These are phyloP conservation scores for Plectus sambesii DNA, from an alignment of 1,140 invertebrate species.

Conservation along the genomic window DNA sequence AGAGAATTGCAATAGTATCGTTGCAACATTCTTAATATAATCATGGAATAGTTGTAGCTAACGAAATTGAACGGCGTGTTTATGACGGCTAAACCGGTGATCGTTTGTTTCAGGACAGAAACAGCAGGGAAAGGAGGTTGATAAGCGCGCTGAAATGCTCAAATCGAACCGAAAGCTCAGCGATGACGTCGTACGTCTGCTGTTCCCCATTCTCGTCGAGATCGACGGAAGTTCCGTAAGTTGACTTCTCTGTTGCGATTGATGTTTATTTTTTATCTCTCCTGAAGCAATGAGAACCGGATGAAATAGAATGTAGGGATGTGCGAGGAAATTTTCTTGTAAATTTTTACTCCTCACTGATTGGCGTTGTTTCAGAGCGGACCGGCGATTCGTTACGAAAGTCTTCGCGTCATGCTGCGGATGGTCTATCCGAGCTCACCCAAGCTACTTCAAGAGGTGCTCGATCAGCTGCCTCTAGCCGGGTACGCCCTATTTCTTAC, in stretches of 20 bases:
- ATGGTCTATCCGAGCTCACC: slow-evolving; percentile 30
- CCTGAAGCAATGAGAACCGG: too few relatives aligned
- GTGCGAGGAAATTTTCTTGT: too few relatives aligned
- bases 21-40: too few relatives aligned
- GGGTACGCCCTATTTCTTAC: too few relatives aligned
- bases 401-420: slow-evolving; percentile 32
- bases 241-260: slow-evolving; percentile 11
- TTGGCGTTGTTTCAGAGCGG: slow-evolving; percentile 12
- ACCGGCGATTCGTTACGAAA: slow-evolving; percentile 25
- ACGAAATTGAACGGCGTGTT: too few relatives aligned
- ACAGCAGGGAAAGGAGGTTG: slow-evolving; percentile 13
- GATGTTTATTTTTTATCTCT: too few relatives aligned
- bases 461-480: slow-evolving; percentile 28
- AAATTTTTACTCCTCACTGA: too few relatives aligned
- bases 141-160: slow-evolving; percentile 19
- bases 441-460: slow-evolving; percentile 10
- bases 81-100: too few relatives aligned
- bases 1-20: neutral
- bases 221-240: slow-evolving; percentile 34
- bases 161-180: slow-evolving; percentile 15
- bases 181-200: slow-evolving; percentile 19
- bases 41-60: too few relatives aligned
- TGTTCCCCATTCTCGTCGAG: slow-evolving; percentile 39
- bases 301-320: too few relatives aligned
- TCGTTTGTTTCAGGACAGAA: neutral